Conservation (phyloP, 1,140 invertebrate species). For the Drosophila baimaii region DNA sequence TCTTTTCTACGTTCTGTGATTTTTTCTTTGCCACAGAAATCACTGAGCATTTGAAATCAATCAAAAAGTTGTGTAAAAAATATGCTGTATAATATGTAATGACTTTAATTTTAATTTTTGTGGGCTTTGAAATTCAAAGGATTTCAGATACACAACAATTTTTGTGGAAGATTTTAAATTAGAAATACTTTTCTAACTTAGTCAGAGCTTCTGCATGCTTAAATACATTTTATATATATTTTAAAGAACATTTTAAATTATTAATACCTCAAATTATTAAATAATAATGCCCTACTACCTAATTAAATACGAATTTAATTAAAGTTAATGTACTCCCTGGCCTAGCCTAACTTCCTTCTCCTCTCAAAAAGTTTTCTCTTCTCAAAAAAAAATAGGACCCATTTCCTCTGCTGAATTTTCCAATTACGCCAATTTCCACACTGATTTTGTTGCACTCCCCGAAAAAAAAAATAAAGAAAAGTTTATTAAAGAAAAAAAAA, state of each 20-base stretch:
- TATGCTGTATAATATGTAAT: too few species aligned
- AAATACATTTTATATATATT: not conserved
- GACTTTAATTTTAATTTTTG: too few species aligned
- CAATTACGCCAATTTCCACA: constrained; percentile 24
- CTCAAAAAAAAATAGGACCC: not conserved
- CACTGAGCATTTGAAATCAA: too few species aligned
- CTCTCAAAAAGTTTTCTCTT: not conserved
- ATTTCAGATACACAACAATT: not conserved
- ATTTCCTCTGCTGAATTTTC: constrained; percentile 12
- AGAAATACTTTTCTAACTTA: not conserved
- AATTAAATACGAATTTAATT: constrained; percentile 4
- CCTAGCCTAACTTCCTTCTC: not conserved
- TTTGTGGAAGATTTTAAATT: not conserved
- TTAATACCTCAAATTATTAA: not conserved
- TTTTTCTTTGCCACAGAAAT: too few species aligned
- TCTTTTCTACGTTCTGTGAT: too few species aligned
- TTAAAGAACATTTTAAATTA: not conserved
- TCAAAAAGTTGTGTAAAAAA: too few species aligned
- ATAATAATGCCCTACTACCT: not conserved
- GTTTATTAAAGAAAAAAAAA: constrained; percentile 37
- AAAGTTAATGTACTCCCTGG: constrained; percentile 4
- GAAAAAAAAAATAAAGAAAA: constrained; percentile 2
- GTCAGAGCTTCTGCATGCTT: too few species aligned
- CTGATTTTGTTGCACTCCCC: constrained; percentile 18
- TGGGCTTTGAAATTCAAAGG: too few species aligned